Evolutionary conservation across 2,113 vertebrate species (phyloP).

Genomic region (Perognathus longimembris): DNA sequence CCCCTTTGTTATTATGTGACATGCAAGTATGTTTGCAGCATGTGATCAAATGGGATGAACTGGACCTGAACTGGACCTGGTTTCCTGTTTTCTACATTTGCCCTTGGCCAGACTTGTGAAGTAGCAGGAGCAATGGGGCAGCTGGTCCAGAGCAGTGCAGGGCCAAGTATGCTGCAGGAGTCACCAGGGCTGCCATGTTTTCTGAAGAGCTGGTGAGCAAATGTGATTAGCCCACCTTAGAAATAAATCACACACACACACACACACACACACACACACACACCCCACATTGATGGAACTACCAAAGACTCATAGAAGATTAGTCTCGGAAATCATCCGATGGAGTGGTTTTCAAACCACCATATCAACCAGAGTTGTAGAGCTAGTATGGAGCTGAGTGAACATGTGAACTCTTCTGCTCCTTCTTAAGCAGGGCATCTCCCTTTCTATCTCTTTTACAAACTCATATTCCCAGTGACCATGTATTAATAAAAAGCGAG

Average conservation of each 20-base stretch:
- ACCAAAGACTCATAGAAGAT: background rate
- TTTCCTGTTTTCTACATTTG: background rate
- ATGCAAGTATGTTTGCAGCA: fast-evolving
- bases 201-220: background rate
- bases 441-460: background rate
- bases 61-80: background rate
- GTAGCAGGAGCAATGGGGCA: background rate
- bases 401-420: background rate
- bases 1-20: fast-evolving
- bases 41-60: background rate
- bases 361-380: background rate
- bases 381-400: background rate
- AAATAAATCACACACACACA: background rate
- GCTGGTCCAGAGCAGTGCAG: background rate
- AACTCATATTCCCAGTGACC: background rate
- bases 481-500: background rate
- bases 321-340: background rate
- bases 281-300: background rate
- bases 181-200: background rate
- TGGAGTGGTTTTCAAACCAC: background rate
- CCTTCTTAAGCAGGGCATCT: background rate
- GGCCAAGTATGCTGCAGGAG: fast-evolving
- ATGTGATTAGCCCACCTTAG: background rate
- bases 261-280: background rate
- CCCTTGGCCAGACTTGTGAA: background rate